Percentiles rank a stretch among this genome's conserved stretches.
Evolutionary conservation across 1,140 invertebrate genomes (phyloP).

Genomic region (Samia ricini): DNA sequence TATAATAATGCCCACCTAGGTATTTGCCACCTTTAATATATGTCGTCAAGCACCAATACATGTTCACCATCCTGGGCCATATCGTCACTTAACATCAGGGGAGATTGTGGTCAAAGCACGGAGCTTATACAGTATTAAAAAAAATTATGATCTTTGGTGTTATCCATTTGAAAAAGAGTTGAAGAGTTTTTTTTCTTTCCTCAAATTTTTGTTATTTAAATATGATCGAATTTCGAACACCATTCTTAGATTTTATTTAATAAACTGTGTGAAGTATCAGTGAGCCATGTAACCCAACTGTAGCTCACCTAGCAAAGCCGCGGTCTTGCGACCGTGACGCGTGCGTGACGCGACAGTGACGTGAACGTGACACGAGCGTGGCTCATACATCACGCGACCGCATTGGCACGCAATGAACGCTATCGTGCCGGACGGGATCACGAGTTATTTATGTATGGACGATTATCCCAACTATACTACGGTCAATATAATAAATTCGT

Average conservation of each 20-base stretch:
- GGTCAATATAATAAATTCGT: not conserved
- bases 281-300: conserved; percentile 3
- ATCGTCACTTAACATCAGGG: no score
- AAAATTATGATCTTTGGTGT: no score
- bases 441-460: not conserved
- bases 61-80: no score
- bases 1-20: no score
- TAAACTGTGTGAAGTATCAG: conserved; percentile 9
- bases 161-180: no score
- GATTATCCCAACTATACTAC: not conserved
- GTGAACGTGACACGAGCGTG: not conserved
- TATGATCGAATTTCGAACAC: no score
- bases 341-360: not conserved
- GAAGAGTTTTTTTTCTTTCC: no score
- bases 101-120: no score
- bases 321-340: conserved; percentile 1
- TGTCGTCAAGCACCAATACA: no score
- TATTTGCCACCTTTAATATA: no score
- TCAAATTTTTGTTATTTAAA: no score
- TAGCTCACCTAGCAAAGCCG: not conserved
- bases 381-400: not conserved
- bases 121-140: no score
- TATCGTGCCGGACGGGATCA: not conserved
- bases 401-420: not conserved
- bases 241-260: not conserved